Evolutionary conservation across 2,888 invertebrate species (phyloP).

Genomic region (Trichogramma evanescens): DNA sequence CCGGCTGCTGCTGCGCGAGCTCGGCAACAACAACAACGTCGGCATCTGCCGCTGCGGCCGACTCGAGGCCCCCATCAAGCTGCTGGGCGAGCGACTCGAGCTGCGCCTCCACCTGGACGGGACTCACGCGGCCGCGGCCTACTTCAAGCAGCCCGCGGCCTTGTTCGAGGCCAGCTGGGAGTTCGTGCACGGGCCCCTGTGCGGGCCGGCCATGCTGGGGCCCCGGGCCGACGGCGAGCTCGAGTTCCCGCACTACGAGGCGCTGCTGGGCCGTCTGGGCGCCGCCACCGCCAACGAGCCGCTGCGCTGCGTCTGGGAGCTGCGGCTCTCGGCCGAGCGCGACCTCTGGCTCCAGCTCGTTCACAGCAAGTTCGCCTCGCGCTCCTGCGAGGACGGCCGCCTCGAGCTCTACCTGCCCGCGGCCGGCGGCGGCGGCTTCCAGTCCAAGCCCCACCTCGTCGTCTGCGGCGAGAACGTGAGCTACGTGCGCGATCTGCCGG

Average conservation of each 20-base stretch:
- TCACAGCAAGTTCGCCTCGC: conserved; percentile 76
- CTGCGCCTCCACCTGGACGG: conserved; percentile 77
- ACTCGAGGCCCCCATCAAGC: conserved; percentile 57
- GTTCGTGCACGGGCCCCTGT: conserved; percentile 82
- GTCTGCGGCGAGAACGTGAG: conserved; percentile 83
- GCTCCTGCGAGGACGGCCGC: conserved; percentile 79
- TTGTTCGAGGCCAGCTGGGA: conserved; percentile 82
- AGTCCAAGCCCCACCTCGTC: conserved; percentile 68
- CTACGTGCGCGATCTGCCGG: conserved; percentile 70
- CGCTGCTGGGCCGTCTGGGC: conserved; percentile 52
- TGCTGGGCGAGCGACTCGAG: conserved; percentile 74
- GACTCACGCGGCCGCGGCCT: conserved; percentile 77
- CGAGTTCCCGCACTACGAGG: conserved; percentile 80
- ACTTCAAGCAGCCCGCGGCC: conserved; percentile 78
- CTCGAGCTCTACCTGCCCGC: conserved; percentile 75
- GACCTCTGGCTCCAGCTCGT: conserved; percentile 85
- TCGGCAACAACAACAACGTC: conserved; percentile 56
- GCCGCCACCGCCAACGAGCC: conserved; percentile 46
- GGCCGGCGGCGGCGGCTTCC: conserved; percentile 23
- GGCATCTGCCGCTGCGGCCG: conserved; percentile 67
- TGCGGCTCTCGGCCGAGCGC: conserved; percentile 73
- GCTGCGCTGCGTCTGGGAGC: conserved; percentile 70
- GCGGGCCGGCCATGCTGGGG: conserved; percentile 74
- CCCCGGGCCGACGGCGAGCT: conserved; percentile 79
- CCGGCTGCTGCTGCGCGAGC: conserved; percentile 36